Evolutionary conservation across 2,113 vertebrate genomes (phyloP).

Genomic region (Heterocephalus glaber): DNA sequence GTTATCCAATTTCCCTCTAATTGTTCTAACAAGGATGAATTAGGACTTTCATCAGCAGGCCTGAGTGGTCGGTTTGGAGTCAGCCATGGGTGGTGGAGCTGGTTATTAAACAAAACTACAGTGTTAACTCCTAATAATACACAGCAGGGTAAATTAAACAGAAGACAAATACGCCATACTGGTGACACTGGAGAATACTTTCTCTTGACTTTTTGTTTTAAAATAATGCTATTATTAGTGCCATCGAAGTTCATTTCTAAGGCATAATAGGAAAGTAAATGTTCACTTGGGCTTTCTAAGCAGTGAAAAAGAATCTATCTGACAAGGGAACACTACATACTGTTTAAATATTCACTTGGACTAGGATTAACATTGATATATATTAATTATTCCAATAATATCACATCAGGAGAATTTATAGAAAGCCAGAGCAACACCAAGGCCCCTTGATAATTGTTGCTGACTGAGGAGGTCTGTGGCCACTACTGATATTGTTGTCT

Average conservation of each 20-base stretch:
- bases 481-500: neutral
- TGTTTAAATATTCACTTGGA: slow-evolving; percentile 12
- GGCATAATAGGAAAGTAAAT: slow-evolving; percentile 84
- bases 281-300: slow-evolving; percentile 81
- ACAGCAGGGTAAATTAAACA: slow-evolving; percentile 87
- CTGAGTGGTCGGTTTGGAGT: slow-evolving; percentile 83
- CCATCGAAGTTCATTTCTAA: slow-evolving; percentile 84
- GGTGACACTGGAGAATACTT: slow-evolving; percentile 83
- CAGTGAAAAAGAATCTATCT: slow-evolving; percentile 13
- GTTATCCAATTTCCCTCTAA: slow-evolving; percentile 88
- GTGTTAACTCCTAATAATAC: slow-evolving; percentile 89
- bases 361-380: neutral
- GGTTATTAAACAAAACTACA: slow-evolving; percentile 89
- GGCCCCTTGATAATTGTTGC: neutral
- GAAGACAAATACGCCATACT: slow-evolving; percentile 84
- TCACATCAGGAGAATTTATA: neutral
- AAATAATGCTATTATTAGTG: slow-evolving; percentile 84
- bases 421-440: neutral
- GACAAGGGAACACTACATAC: neutral
- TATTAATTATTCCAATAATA: slow-evolving; percentile 46
- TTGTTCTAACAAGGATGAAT: slow-evolving; percentile 90
- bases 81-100: slow-evolving; percentile 88
- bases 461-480: neutral
- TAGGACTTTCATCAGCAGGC: slow-evolving; percentile 87
- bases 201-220: slow-evolving; percentile 82